Percentiles rank a stretch among this genome's conserved stretches.
phyloP scores from a whole-genome alignment of 1,140 invertebrate genomes.

The Trichonephila clavipes region DNA sequence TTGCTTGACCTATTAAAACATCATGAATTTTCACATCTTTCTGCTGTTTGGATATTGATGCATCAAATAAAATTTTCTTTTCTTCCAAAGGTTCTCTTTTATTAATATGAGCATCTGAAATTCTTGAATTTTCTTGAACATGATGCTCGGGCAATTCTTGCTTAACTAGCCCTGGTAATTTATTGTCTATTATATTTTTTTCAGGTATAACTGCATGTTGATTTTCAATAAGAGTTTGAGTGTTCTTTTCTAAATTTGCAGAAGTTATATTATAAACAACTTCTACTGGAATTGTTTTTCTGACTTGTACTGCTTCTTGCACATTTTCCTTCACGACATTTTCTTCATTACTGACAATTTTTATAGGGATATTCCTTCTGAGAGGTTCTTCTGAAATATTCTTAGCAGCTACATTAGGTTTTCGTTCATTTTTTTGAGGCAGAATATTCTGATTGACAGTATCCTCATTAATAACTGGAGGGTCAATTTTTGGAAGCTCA shows the following conservation, averaged over 20 bases:
- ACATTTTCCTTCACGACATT: background rate
- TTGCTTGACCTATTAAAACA: background rate
- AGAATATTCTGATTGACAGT: background rate
- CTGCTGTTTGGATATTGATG: background rate
- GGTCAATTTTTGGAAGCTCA: background rate
- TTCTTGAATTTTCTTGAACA: slow-evolving; percentile 19
- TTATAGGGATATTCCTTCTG: background rate
- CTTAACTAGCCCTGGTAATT: background rate
- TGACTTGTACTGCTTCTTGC: background rate
- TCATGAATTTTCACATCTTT: slow-evolving; percentile 41
- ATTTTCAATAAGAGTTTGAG: background rate
- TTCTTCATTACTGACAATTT: background rate
- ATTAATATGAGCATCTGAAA: slow-evolving; percentile 8
- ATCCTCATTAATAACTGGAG: background rate
- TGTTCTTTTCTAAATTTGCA: background rate
- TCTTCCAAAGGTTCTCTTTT: slow-evolving; percentile 48
- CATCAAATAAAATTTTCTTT: background rate
- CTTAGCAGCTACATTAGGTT: background rate
- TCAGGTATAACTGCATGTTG: background rate
- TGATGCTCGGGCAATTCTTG: background rate
- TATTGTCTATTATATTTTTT: background rate
- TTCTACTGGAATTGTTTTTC: background rate
- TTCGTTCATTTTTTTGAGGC: background rate
- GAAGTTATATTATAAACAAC: slow-evolving; percentile 6
- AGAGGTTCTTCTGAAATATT: background rate